These are phyloP conservation scores for Embiotoca jacksoni DNA, from an alignment of 2,113 vertebrate species.

Conservation along the genomic window DNA sequence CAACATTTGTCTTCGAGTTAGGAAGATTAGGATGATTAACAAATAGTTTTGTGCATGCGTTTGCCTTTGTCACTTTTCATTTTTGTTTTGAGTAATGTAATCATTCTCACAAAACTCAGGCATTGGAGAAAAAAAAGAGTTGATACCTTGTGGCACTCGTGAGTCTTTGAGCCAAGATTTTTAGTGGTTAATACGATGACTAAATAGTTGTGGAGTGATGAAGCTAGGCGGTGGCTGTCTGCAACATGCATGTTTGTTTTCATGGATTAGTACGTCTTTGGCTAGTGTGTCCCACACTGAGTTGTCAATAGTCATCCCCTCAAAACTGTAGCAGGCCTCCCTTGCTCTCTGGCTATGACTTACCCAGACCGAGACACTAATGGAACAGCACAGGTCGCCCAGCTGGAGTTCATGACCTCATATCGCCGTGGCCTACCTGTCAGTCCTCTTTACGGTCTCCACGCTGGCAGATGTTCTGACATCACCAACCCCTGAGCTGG, in stretches of 20 bases:
- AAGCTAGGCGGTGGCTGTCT: conserved; percentile 74
- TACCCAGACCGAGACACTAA: conserved; percentile 60
- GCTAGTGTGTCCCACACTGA: conserved; percentile 64
- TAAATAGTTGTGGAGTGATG: conserved; percentile 73
- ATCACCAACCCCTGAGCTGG: conserved; percentile 65
- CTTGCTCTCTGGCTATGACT: conserved; percentile 50
- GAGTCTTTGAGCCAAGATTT: conserved; percentile 38
- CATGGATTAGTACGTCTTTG: conserved; percentile 64
- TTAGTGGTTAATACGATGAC: conserved; percentile 55
- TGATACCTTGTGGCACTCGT: conserved; percentile 55
- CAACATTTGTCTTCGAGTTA: conserved; percentile 36
- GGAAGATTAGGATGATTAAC: conserved; percentile 14
- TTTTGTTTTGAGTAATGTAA: conserved; percentile 37
- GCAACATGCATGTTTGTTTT: conserved; percentile 78
- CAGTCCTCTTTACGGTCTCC: conserved; percentile 73
- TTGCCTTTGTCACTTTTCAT: conserved; percentile 53
- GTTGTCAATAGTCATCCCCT: conserved; percentile 67
- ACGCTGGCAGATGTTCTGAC: conserved; percentile 78
- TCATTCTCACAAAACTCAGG: conserved; percentile 34
- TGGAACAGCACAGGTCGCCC: conserved; percentile 71
- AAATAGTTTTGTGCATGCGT: conserved; percentile 28
- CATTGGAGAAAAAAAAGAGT: conserved; percentile 12
- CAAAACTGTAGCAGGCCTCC: conserved; percentile 47
- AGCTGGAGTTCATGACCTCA: conserved; percentile 79
- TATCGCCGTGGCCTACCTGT: conserved; percentile 77